Percentiles rank a stretch among this genome's conserved stretches.
These are phyloP conservation scores for Cheilosia urbana DNA, from an alignment of 2,888 invertebrate genomes.

Conservation along the genomic window DNA sequence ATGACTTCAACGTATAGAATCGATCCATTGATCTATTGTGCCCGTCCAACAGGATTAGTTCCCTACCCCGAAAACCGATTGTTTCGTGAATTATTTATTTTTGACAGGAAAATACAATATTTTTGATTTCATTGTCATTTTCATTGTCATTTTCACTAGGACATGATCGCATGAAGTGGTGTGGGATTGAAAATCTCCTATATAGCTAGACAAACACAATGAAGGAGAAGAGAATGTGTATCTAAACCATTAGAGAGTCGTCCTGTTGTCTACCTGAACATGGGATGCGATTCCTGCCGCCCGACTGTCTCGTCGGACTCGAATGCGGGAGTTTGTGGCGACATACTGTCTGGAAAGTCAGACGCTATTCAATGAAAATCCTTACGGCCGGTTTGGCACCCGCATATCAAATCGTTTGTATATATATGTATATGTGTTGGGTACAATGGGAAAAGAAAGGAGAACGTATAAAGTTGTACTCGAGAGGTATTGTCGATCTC, in stretches of 20 bases:
- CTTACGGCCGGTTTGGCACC: constrained; percentile 29
- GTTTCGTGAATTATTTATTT: constrained; percentile 74
- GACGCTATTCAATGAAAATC: constrained; percentile 17
- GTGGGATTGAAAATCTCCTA: constrained; percentile 47
- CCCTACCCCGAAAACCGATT: constrained; percentile 33
- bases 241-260: constrained; percentile 1
- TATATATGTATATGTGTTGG: background rate
- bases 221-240: constrained; percentile 33
- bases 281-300: constrained; percentile 27
- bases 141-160: background rate
- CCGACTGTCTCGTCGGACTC: constrained; percentile 40
- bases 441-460: constrained; percentile 34
- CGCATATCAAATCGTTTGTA: constrained; percentile 28
- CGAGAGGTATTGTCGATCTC: constrained; percentile 18
- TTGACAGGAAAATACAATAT: constrained; percentile 69
- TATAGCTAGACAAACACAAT: constrained; percentile 27
- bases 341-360: constrained; percentile 69
- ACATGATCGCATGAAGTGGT: constrained; percentile 51
- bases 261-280: constrained; percentile 49
- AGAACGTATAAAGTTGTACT: constrained; percentile 59
- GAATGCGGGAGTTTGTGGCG: constrained; percentile 67
- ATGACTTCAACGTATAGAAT: constrained; percentile 60
- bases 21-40: constrained; percentile 58
- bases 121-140: constrained; percentile 58
- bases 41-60: constrained; percentile 67